Percentiles rank a stretch among this genome's conserved stretches.
These are phyloP conservation scores for Aphelinus atriplicis DNA, from an alignment of 1,140 invertebrate genomes.

Conservation along the genomic window DNA sequence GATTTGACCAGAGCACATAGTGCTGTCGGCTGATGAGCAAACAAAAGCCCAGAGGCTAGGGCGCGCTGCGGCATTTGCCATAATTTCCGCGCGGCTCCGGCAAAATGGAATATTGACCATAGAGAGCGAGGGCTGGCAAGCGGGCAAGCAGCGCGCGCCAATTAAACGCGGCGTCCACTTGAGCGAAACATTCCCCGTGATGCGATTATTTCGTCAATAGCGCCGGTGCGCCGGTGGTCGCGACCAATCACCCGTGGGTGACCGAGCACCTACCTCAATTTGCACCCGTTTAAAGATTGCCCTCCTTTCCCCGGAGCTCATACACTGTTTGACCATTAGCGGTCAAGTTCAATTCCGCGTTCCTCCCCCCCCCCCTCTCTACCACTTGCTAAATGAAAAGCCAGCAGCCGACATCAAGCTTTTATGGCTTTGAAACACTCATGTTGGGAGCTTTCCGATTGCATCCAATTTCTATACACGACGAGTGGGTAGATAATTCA, in stretches of 20 bases:
- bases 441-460: no score
- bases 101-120: constrained; percentile 19
- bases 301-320: background rate
- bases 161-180: constrained; percentile 42
- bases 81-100: constrained; percentile 7
- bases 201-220: constrained; percentile 38
- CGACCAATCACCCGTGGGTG: background rate
- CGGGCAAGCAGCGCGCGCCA: constrained; percentile 20
- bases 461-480: no score
- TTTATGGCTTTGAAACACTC: no score
- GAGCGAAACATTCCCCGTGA: constrained; percentile 37
- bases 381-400: no score
- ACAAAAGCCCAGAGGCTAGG: background rate
- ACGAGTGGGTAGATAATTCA: no score
- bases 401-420: no score
- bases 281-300: constrained; percentile 6
- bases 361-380: no score
- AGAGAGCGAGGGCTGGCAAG: background rate
- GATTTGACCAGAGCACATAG: no score
- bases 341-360: no score
- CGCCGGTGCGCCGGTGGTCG: background rate
- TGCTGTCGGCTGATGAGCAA: background rate
- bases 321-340: no score
- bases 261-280: background rate
- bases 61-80: no score